These are phyloP conservation scores for Mastigias papua DNA, from an alignment of 30 jellyfish, hydroid and myxozoan species.

Conservation along the genomic window DNA sequence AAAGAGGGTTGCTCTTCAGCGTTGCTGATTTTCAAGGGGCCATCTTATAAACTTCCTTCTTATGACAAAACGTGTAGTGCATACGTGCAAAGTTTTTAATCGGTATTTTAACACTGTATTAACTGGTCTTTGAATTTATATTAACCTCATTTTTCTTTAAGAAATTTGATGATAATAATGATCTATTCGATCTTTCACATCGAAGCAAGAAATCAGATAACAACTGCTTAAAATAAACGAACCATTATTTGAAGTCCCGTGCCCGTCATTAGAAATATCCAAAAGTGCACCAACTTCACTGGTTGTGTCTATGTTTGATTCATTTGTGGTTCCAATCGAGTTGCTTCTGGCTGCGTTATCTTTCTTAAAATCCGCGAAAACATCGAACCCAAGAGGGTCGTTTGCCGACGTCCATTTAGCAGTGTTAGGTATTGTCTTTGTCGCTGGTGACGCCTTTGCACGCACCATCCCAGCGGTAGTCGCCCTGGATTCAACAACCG, in stretches of 20 bases:
- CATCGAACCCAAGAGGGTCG: conserved; percentile 62
- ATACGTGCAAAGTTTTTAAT: too few relatives aligned
- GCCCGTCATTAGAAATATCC: neutral
- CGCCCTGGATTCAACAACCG: conserved; percentile 17
- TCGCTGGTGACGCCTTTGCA: neutral
- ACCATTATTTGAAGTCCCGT: neutral
- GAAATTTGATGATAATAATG: too few relatives aligned
- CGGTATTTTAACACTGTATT: too few relatives aligned
- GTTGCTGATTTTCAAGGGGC: too few relatives aligned
- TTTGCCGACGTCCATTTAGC: conserved; percentile 21
- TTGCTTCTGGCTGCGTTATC: conserved; percentile 20
- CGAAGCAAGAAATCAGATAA: neutral
- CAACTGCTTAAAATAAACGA: neutral
- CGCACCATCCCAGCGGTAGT: conserved; percentile 16
- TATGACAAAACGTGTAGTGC: too few relatives aligned
- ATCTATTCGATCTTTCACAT: neutral
- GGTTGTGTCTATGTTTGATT: neutral
- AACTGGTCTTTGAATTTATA: too few relatives aligned
- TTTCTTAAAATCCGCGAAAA: conserved; percentile 65
- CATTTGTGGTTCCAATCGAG: neutral
- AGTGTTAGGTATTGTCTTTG: conserved; percentile 4
- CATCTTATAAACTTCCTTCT: too few relatives aligned
- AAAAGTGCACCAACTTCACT: neutral
- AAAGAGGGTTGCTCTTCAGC: neutral
- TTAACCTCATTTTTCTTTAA: too few relatives aligned